Percentiles rank a stretch among this genome's conserved stretches.
Evolutionary conservation across 2,113 vertebrate genomes (phyloP).

Genomic region (Pyrgilauda ruficollis): DNA sequence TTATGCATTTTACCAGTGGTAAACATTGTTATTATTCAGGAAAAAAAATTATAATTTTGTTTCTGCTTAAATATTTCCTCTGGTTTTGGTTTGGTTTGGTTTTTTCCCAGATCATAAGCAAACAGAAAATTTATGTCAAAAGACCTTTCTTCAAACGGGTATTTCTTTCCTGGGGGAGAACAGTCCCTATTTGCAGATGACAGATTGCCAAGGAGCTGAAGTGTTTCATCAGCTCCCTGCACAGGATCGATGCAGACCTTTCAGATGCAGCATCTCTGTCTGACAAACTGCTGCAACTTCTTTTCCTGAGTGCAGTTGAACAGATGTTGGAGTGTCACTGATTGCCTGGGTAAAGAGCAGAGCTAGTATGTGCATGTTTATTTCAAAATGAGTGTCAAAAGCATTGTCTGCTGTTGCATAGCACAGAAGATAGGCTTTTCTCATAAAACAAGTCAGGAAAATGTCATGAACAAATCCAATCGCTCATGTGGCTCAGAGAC

Average conservation of each 20-base stretch:
- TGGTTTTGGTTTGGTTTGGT: background rate
- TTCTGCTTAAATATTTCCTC: background rate
- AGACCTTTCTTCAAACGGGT: background rate
- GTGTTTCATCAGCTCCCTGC: background rate
- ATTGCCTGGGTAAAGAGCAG: background rate
- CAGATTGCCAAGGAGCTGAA: background rate
- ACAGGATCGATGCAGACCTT: background rate
- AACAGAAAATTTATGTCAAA: background rate
- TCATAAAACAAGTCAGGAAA: background rate
- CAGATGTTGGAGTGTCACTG: background rate
- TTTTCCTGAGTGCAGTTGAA: background rate
- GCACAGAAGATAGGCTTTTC: background rate
- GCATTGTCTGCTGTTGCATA: background rate
- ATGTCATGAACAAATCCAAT: background rate
- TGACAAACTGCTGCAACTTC: background rate
- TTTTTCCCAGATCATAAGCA: background rate
- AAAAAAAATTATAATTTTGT: background rate
- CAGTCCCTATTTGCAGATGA: background rate
- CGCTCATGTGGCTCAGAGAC: background rate
- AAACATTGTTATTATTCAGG: background rate
- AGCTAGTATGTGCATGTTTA: background rate
- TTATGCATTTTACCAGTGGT: background rate
- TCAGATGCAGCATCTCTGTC: background rate
- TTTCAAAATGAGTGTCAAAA: slow-evolving; percentile 24
- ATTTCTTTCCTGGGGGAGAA: background rate